A percentile compares a stretch with the other conserved stretches of the same genome.
These are phyloP conservation scores for Acanthosepion lycidas DNA, from an alignment of 2,888 invertebrate genomes.

Conservation along the genomic window DNA sequence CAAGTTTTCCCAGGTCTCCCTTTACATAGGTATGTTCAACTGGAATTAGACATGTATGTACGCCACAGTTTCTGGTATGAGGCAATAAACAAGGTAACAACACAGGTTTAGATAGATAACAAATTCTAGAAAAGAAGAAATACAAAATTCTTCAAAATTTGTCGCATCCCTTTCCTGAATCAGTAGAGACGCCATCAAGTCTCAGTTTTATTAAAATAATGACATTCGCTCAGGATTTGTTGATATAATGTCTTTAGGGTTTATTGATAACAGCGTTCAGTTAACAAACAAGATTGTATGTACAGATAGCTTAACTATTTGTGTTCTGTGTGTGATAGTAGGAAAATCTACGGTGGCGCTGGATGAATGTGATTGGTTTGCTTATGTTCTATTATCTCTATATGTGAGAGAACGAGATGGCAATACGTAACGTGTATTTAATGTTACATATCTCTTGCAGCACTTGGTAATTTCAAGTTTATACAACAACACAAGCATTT, in stretches of 20 bases:
- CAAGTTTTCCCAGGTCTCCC: neutral
- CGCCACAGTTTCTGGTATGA: neutral
- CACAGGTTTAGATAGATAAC: neutral
- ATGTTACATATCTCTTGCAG: no score
- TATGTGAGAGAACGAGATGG: no score
- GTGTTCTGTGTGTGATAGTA: neutral
- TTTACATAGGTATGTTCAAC: neutral
- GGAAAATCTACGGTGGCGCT: no score
- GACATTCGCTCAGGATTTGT: conserved; percentile 2
- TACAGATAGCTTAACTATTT: neutral
- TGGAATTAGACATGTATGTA: neutral
- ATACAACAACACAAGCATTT: no score
- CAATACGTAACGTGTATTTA: no score
- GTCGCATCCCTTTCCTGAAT: neutral
- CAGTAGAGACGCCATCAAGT: neutral
- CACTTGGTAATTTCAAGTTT: no score
- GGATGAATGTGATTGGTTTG: no score
- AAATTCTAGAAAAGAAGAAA: neutral
- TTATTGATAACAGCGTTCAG: neutral
- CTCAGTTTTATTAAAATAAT: neutral
- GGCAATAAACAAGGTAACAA: neutral
- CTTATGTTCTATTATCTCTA: no score
- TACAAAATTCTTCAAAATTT: neutral
- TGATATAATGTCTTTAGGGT: neutral
- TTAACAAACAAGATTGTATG: conserved; percentile 17